Evolutionary conservation across 2,888 invertebrate genomes (phyloP), one percentile per base, ranked within the genome.

Genomic region (Acanthosoma haemorrhoidale): DNA sequence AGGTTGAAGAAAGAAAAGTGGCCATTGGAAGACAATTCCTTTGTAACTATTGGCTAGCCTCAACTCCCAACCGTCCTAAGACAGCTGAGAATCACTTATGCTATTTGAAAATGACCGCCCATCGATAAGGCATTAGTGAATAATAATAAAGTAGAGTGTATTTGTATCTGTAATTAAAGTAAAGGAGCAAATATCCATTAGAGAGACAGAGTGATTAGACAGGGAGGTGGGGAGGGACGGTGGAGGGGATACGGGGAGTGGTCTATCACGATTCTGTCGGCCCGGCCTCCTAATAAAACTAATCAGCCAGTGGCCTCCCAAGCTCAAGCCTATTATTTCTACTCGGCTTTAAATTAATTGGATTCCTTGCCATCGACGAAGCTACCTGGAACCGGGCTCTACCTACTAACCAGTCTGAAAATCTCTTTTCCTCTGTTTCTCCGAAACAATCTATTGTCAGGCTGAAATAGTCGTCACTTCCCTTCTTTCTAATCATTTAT

Each of bases 311-410:
- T 68, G 69, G 69, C 72, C 68, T 70, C 63, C 63, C 41, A 29
- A 38, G 63, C 38, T 25, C 70, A 77, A 78, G 78, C 79, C 80
- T 80, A 78, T 80, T 80, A 80, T 80, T 80, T 79, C 80, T 79
- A 76, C 75, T 77, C 78, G 78, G 78, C 75, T 76, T 78, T 78
- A 79, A 79, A 80, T 80, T 80, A 80, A 79, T 80, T 79, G 79
- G 79, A 78, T 80, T 78, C 76, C 74, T 71, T 72, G 67, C 63
- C 38, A 29, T 41, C 39, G 63, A 63, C 63, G 71, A 73, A 73
- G 67, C 70, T 70, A 70, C 72, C 72, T 70, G 70, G 59, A 66
- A 61, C 38, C 29, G 18, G 39, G 39, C 39, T 11, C 13, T 38
- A 38, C 60, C 68, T 71, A 71, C 71, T 71, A 71, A 61, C 68